Percentiles rank a stretch among this genome's conserved stretches.
phyloP scores from a whole-genome alignment of 1,140 invertebrate species.

The Idris sp. region DNA sequence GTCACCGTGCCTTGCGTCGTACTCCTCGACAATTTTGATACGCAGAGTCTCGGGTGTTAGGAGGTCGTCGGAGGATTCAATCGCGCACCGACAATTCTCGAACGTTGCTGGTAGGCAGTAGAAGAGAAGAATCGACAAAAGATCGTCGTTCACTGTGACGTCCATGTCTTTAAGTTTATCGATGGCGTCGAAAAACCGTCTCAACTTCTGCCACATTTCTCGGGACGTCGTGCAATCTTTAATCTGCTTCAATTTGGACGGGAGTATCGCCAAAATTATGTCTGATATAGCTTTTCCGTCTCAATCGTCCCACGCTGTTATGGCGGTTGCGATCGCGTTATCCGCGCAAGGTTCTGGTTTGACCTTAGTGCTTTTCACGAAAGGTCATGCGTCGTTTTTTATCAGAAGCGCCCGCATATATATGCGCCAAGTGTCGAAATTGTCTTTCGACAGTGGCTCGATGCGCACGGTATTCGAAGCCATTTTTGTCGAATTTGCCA shows the following conservation, averaged over 20 bases:
- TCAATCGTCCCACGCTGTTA: no score
- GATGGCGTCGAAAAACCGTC: not conserved
- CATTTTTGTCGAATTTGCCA: no score
- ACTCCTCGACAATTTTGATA: slow-evolving; percentile 2
- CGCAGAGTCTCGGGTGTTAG: not conserved
- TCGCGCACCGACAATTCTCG: no score
- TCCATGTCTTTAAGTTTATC: not conserved
- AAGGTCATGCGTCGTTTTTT: no score
- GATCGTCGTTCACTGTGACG: not conserved
- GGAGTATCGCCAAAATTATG: not conserved
- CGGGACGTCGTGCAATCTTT: not conserved
- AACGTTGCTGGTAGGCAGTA: not conserved
- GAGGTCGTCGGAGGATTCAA: not conserved
- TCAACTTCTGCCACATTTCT: not conserved
- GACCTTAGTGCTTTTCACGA: no score
- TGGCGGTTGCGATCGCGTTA: no score
- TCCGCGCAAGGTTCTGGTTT: no score
- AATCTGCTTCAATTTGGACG: not conserved
- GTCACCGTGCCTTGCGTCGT: not conserved
- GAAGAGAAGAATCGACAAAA: not conserved
- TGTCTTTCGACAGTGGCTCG: no score
- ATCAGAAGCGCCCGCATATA: no score
- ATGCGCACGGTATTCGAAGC: no score
- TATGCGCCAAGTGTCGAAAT: no score
- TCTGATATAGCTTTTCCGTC: not conserved